Evolutionary conservation across 2,113 vertebrate genomes (phyloP).

Genomic region (Rhinichthys klamathensis): DNA sequence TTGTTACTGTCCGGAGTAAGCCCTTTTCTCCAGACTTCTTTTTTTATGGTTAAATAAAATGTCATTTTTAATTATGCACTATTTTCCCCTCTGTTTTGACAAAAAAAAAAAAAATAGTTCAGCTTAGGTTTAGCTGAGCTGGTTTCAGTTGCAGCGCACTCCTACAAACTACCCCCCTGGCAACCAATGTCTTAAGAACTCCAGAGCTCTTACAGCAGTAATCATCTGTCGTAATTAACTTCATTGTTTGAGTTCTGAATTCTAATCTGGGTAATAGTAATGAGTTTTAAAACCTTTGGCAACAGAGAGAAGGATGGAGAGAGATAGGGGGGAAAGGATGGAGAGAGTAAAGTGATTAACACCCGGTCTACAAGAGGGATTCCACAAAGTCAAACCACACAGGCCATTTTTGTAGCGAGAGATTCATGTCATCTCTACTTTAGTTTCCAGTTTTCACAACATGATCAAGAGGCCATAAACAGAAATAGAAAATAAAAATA

Average conservation of each 20-base stretch:
- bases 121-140: conserved; percentile 2
- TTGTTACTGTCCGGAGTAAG: too few species aligned
- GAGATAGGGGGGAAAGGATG: conserved; percentile 20
- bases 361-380: conserved; percentile 34
- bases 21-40: too few species aligned
- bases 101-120: conserved; percentile 11
- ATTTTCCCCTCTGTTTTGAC: neutral
- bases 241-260: conserved; percentile 57
- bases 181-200: conserved; percentile 41
- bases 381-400: conserved; percentile 31
- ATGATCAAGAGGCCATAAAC: neutral
- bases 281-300: conserved; percentile 63
- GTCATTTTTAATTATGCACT: neutral
- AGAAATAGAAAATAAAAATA: neutral
- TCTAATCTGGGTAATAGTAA: conserved; percentile 62
- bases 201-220: conserved; percentile 51
- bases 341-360: conserved; percentile 48
- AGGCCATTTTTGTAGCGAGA: neutral
- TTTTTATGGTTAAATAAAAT: neutral
- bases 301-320: conserved; percentile 21
- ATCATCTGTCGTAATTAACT: conserved; percentile 64
- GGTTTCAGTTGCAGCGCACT: conserved; percentile 21
- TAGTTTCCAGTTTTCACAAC: neutral
- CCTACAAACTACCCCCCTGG: conserved; percentile 21
- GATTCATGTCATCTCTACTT: neutral